Conservation (phyloP, 2,113 vertebrate species). For the Helogale parvula region DNA sequence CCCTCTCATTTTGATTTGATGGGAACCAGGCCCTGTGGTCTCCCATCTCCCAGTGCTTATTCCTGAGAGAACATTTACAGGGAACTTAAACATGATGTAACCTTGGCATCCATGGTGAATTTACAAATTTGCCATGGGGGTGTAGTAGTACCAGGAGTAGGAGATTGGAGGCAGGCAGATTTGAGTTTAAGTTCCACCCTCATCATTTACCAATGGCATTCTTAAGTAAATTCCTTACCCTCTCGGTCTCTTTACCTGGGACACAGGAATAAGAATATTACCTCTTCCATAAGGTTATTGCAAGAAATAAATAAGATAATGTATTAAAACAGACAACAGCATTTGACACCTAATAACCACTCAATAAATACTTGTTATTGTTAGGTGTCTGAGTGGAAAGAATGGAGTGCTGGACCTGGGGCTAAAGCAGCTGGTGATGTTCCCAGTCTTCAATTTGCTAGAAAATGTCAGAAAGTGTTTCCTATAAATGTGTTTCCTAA, state of each 20-base stretch:
- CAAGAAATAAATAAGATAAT: slow-evolving; percentile 50
- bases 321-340: slow-evolving; percentile 5
- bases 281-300: neutral
- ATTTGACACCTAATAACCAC: slow-evolving; percentile 28
- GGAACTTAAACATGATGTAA: neutral
- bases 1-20: slow-evolving; percentile 28
- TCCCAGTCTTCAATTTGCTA: neutral
- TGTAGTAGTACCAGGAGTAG: slow-evolving; percentile 12
- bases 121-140: neutral
- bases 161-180: neutral
- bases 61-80: neutral
- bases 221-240: slow-evolving; percentile 2
- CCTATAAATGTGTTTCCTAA: slow-evolving; percentile 48
- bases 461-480: slow-evolving; percentile 31
- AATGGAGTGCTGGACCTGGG: neutral
- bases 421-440: neutral
- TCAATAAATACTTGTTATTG: slow-evolving; percentile 36
- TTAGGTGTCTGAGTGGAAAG: slow-evolving; percentile 18
- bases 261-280: slow-evolving; percentile 11
- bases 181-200: slow-evolving; percentile 18
- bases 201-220: slow-evolving; percentile 15
- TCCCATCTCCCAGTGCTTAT: neutral
- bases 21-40: neutral
- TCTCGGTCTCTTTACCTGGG: neutral
- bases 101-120: neutral